These are phyloP conservation scores for Drosophila mimetica DNA, from an alignment of 2,888 invertebrate species.

Conservation along the genomic window DNA sequence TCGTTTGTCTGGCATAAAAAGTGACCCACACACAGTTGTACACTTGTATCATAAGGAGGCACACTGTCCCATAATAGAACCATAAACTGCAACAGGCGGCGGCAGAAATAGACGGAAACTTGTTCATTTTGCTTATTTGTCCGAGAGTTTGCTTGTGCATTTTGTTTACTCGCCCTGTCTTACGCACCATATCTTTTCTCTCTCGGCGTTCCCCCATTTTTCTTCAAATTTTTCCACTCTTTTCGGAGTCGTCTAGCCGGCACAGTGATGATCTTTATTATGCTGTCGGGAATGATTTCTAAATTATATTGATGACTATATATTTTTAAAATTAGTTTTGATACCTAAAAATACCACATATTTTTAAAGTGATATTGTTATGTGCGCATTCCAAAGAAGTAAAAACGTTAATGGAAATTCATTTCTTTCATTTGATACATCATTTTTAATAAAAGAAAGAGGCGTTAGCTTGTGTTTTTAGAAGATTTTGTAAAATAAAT, in stretches of 20 bases:
- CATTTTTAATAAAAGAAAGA: too few relatives aligned
- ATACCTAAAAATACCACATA: too few relatives aligned
- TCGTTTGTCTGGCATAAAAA: constrained; percentile 40
- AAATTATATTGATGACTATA: neutral
- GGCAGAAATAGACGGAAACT: constrained; percentile 40
- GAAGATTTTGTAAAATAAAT: too few relatives aligned
- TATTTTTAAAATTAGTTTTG: too few relatives aligned
- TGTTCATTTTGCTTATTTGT: constrained; percentile 52
- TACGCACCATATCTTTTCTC: constrained; percentile 39
- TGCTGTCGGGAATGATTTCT: neutral
- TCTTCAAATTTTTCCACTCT: constrained; percentile 6
- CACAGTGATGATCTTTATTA: constrained; percentile 13
- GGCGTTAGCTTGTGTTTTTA: too few relatives aligned
- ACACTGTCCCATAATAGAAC: constrained; percentile 51
- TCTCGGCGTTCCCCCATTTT: constrained; percentile 1
- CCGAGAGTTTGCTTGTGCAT: constrained; percentile 41
- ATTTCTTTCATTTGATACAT: too few relatives aligned
- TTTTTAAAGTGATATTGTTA: too few relatives aligned
- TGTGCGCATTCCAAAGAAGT: too few relatives aligned
- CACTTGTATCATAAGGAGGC: constrained; percentile 24
- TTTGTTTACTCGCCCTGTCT: constrained; percentile 40
- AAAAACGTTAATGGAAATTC: too few relatives aligned
- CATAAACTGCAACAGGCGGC: constrained; percentile 54
- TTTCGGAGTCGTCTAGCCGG: constrained; percentile 36
- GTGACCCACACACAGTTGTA: constrained; percentile 23